Percentiles rank a stretch among this genome's conserved stretches.
phyloP scores from a whole-genome alignment of 2,113 vertebrate genomes.

The Chascanopsetta lugubris region DNA sequence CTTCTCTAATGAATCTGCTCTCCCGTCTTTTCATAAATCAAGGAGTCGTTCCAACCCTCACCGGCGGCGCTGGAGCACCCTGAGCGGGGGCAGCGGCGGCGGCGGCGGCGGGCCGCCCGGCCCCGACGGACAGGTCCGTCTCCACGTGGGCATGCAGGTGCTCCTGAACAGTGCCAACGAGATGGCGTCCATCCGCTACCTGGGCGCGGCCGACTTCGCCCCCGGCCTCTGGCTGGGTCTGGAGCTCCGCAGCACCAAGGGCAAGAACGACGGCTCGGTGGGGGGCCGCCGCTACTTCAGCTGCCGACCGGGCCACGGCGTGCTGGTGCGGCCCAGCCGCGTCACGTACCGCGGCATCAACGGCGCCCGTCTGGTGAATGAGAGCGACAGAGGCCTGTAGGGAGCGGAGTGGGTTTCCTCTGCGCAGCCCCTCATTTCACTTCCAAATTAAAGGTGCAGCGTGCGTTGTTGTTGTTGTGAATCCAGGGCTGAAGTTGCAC shows the following conservation, averaged over 20 bases:
- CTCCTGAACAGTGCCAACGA: slow-evolving; percentile 92
- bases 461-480: not conserved
- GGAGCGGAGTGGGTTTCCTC: not conserved
- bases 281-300: slow-evolving; percentile 90
- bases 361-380: slow-evolving; percentile 87
- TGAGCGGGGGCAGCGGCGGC: slow-evolving; percentile 38
- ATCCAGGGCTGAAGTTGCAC: not conserved
- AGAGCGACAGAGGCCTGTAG: slow-evolving; percentile 74
- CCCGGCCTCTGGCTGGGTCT: slow-evolving; percentile 92
- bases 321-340: slow-evolving; percentile 91
- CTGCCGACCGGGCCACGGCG: slow-evolving; percentile 87
- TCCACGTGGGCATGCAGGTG: slow-evolving; percentile 92
- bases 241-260: slow-evolving; percentile 89
- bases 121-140: slow-evolving; percentile 75
- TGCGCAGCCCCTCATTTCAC: not conserved
- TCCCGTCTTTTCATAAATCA: slow-evolving; percentile 15
- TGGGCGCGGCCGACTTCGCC: slow-evolving; percentile 91
- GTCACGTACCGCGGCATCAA: slow-evolving; percentile 94
- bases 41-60: slow-evolving; percentile 82
- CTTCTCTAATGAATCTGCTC: slow-evolving; percentile 43
- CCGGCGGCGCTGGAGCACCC: slow-evolving; percentile 86
- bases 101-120: slow-evolving; percentile 8
- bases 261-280: slow-evolving; percentile 92
- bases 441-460: no score
- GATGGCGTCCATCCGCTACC: slow-evolving; percentile 91